Evolutionary conservation across 1,140 invertebrate species (phyloP), one percentile per base, ranked within the genome.

Genomic region (Druon quercuslanigerum): DNA sequence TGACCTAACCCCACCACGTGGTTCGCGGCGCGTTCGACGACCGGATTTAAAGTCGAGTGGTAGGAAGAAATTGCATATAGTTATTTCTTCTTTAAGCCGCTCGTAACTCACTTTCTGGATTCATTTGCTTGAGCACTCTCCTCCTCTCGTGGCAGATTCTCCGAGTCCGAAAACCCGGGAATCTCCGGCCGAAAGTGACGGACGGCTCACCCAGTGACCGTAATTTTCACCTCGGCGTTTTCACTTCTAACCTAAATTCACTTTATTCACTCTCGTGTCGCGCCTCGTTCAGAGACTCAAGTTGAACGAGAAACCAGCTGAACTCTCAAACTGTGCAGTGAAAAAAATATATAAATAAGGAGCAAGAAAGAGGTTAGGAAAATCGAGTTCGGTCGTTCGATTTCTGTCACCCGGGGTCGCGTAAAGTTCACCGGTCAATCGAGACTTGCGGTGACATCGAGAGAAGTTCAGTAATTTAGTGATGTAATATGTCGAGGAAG

Each of bases 191-290:
- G 79, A 83, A 81, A 84, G 74, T 83, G 76, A 79, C 79, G 84
- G 84, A 79, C 79, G 84, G 83, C 78, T 87, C 78, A 83, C 82
- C 77, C 77, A 83, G 80, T 87, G 86, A 87, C 86, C 86, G 87
- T 87, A 84, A 90, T 89, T 90, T 90, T 89, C 85, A 88, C 83
- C 77, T 74, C 73, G 71, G 77, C 72, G 87, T 83, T 91, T 91
- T 91, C 90, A 90, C 90, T 91, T 90, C 88, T 89, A 91, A 91
- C 90, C 90, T 90, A 85, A 88, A 90, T 91, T 86, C 25, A 33
- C 25, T 33, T 33, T 5, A 33, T 33, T 33, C 78, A 51, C 74
- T 40, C 71, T 25, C 71, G 54, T 56, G 56, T 79, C 78, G 14
- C 40, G n/a, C 40, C 56, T 60, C 25, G 46, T 51, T 50, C 52